Conservation (phyloP, 2,113 vertebrate species). For the Merops nubicus region DNA sequence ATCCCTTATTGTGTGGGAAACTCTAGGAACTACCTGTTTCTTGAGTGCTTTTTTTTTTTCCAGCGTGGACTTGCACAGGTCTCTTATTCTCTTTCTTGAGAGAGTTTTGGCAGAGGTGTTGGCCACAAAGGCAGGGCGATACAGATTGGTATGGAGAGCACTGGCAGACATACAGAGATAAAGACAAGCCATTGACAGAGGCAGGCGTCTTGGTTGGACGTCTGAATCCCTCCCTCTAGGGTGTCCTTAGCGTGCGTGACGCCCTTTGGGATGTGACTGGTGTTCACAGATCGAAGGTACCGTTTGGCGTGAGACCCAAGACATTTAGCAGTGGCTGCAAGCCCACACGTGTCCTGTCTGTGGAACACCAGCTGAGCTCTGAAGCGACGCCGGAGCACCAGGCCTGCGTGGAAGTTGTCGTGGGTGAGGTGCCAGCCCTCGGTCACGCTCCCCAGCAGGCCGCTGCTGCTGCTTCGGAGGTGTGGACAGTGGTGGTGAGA, state of each 20-base stretch:
- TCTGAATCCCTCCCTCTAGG: neutral
- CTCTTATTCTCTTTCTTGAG: fast-evolving
- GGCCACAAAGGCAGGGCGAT: neutral
- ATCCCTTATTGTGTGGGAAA: neutral
- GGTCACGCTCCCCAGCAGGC: neutral
- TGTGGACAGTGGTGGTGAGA: neutral
- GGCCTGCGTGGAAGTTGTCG: neutral
- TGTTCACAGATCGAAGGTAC: neutral
- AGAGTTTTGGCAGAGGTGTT: neutral
- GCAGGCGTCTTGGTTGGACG: neutral
- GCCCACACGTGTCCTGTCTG: neutral
- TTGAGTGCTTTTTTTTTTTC: neutral
- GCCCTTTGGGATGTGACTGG: neutral
- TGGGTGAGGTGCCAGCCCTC: neutral
- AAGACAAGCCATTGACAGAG: neutral
- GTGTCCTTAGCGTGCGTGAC: neutral
- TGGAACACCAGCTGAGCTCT: neutral
- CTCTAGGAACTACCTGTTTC: neutral
- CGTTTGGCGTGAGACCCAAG: neutral
- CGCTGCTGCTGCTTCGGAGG: neutral
- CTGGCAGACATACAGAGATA: neutral
- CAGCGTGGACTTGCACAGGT: neutral
- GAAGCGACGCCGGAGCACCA: fast-evolving
- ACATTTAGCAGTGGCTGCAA: fast-evolving
- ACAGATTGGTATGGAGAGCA: neutral